A percentile compares a stretch with the other conserved stretches of the same genome.
phyloP scores from a whole-genome alignment of 2,797 vertebrate genomes.

The Corythornis leucogaster region DNA sequence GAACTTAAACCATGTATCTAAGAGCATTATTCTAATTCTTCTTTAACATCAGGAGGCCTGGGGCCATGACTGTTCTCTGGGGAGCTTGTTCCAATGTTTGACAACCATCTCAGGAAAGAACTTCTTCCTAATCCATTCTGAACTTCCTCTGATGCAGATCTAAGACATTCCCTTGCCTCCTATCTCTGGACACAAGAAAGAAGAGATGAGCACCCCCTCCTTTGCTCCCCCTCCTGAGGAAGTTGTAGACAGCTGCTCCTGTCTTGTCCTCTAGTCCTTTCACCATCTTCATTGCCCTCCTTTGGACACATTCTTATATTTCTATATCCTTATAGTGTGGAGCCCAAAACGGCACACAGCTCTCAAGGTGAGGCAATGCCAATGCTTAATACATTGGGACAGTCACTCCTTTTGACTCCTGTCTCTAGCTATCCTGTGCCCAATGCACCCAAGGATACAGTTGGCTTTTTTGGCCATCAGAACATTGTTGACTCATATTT shows the following conservation, averaged over 20 bases:
- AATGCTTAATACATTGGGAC: not conserved
- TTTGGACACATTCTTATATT: not conserved
- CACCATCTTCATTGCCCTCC: not conserved
- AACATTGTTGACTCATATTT: not conserved
- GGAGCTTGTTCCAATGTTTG: not conserved
- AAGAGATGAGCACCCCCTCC: not conserved
- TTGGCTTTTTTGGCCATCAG: not conserved
- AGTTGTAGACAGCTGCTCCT: not conserved
- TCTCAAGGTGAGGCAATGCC: not conserved
- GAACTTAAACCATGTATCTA: not conserved
- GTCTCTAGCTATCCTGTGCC: not conserved
- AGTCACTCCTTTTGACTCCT: not conserved
- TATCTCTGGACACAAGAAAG: not conserved
- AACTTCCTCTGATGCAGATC: not conserved
- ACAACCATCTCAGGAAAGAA: not conserved
- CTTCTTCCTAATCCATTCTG: not conserved
- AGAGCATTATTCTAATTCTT: not conserved
- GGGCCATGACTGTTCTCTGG: not conserved
- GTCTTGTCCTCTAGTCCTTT: not conserved
- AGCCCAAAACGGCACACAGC: not conserved
- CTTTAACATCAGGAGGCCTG: not conserved
- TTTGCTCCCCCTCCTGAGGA: not conserved
- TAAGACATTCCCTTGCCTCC: not conserved
- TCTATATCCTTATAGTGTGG: not conserved
- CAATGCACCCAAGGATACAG: not conserved